Conservation (phyloP, 2,113 vertebrate genomes). For the Prunella fulvescens region DNA sequence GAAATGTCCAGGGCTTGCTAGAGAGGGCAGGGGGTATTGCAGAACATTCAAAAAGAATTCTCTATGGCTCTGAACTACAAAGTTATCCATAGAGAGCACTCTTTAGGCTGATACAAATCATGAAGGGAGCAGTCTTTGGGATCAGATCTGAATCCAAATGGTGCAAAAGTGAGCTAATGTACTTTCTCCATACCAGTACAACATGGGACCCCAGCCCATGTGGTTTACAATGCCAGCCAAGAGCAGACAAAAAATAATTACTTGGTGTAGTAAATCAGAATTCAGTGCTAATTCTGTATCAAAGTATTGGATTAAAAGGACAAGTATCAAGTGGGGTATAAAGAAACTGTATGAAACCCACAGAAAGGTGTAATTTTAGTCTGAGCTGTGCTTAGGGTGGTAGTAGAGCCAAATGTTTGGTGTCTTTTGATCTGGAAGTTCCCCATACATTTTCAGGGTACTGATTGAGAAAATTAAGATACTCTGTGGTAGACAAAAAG, state of each 20-base stretch:
- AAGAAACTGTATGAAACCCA: background rate
- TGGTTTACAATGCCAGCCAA: background rate
- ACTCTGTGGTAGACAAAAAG: background rate
- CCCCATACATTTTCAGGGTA: background rate
- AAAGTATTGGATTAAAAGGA: background rate
- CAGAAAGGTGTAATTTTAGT: background rate
- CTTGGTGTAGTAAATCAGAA: background rate
- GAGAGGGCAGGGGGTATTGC: background rate
- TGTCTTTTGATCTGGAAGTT: background rate
- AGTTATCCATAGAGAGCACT: background rate
- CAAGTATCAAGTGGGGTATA: background rate
- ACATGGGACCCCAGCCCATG: background rate
- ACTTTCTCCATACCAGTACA: background rate
- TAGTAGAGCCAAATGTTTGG: background rate
- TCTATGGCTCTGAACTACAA: background rate
- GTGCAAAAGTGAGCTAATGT: background rate
- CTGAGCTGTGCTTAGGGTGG: background rate
- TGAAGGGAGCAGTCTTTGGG: background rate
- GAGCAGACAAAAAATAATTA: background rate
- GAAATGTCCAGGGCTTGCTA: background rate
- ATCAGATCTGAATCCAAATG: background rate
- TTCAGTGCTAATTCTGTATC: background rate
- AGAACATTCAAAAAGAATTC: background rate
- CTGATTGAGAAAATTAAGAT: background rate
- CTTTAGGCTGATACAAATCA: background rate